Conservation (phyloP, 1,140 invertebrate genomes). For the Heterodera schachtii region DNA sequence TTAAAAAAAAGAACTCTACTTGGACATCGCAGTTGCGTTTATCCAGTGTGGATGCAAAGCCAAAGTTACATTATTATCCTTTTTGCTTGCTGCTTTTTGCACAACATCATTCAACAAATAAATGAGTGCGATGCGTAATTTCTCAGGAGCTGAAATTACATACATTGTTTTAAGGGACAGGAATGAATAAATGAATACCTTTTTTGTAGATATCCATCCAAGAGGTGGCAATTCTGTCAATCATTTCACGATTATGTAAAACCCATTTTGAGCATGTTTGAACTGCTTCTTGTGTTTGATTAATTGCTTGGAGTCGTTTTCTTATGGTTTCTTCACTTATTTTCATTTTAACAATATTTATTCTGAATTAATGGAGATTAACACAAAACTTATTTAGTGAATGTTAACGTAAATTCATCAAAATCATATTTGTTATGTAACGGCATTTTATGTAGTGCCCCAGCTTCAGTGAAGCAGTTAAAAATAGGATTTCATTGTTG, state of each 20-base stretch:
- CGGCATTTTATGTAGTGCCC: too few relatives aligned
- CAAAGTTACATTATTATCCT: constrained; percentile 43
- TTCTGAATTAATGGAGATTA: too few relatives aligned
- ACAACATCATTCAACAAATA: constrained; percentile 63
- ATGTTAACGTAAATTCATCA: too few relatives aligned
- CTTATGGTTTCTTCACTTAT: constrained; percentile 35
- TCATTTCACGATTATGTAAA: constrained; percentile 51
- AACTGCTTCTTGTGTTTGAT: constrained; percentile 49
- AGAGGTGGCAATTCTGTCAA: constrained; percentile 49
- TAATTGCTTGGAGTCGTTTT: constrained; percentile 38
- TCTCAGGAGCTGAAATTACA: constrained; percentile 41
- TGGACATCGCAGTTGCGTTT: constrained; percentile 50
- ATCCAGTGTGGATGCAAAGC: constrained; percentile 57
- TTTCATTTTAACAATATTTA: neutral
- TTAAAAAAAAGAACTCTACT: neutral
- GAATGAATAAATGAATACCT: constrained; percentile 6
- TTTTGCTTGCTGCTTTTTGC: constrained; percentile 54
- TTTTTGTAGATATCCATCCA: constrained; percentile 56
- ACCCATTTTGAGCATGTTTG: constrained; percentile 58
- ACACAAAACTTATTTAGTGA: too few relatives aligned
- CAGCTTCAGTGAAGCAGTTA: too few relatives aligned
- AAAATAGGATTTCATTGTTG: too few relatives aligned
- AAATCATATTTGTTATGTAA: too few relatives aligned
- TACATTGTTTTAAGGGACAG: neutral
- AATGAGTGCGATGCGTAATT: constrained; percentile 51